Conservation (phyloP, 2,797 vertebrate species). For the Sebastiscus albofasciatus region DNA sequence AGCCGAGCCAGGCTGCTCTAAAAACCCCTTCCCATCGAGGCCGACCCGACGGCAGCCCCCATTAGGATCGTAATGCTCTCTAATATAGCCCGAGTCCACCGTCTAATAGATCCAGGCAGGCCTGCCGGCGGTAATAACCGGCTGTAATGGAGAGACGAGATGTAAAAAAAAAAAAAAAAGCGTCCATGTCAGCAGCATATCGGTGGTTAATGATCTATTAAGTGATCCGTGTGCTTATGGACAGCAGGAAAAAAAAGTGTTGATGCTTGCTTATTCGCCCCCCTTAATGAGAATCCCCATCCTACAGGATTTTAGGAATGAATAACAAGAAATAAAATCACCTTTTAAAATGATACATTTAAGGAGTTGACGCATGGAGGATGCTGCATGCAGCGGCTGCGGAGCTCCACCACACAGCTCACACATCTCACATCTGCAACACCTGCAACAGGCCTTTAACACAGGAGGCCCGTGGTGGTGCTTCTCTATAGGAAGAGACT, state of each 20-base stretch:
- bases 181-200: constrained; percentile 87
- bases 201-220: constrained; percentile 93
- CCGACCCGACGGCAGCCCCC: constrained; percentile 76
- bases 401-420: constrained; percentile 65
- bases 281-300: constrained; percentile 87
- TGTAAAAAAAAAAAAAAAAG: constrained; percentile 75
- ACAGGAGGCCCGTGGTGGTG: constrained; percentile 63
- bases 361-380: constrained; percentile 79
- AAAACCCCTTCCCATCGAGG: constrained; percentile 61
- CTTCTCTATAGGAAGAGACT: constrained; percentile 18
- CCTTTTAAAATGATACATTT: constrained; percentile 82
- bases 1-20: constrained; percentile 36
- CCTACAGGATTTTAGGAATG: constrained; percentile 90
- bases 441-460: constrained; percentile 53
- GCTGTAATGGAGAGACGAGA: constrained; percentile 84
- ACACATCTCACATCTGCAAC: constrained; percentile 67
- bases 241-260: constrained; percentile 87
- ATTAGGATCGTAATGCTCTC: constrained; percentile 77
- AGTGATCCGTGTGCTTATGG: constrained; percentile 87
- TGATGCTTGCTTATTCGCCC: constrained; percentile 86
- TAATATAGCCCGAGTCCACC: constrained; percentile 75
- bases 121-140: constrained; percentile 79
- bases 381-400: constrained; percentile 56
- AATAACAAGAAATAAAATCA: constrained; percentile 88
- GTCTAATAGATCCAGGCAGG: constrained; percentile 75